phyloP scores from a whole-genome alignment of 2,113 vertebrate genomes.

The Hiodon tergisus region DNA sequence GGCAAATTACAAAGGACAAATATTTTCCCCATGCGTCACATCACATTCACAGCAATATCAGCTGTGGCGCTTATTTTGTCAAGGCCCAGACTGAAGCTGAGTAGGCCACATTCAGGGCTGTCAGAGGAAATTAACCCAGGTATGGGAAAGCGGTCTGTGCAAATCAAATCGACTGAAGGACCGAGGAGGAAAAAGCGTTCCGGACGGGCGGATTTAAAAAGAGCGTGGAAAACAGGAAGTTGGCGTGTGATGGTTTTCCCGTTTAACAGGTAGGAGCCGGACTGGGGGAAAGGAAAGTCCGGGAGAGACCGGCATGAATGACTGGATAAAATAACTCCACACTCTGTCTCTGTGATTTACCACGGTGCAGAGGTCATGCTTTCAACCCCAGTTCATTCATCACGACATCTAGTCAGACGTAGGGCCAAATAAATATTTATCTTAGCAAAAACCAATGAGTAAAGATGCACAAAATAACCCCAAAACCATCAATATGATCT shows the following conservation, averaged over 20 bases:
- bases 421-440: too few species aligned
- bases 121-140: constrained; percentile 22
- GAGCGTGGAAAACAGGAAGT: constrained; percentile 18
- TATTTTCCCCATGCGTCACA: constrained; percentile 35
- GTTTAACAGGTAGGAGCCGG: constrained; percentile 17
- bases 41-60: constrained; percentile 28
- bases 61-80: constrained; percentile 4
- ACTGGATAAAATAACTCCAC: background rate
- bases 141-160: background rate
- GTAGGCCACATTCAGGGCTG: constrained; percentile 2
- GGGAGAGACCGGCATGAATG: background rate
- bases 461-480: background rate
- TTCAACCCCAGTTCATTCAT: constrained; percentile 1
- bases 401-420: too few species aligned
- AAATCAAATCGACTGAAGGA: constrained; percentile 19
- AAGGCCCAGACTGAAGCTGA: background rate
- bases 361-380: constrained; percentile 10
- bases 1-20: constrained; percentile 36
- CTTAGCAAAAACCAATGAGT: background rate
- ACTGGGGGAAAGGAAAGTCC: constrained; percentile 6
- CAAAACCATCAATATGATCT: background rate
- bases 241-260: constrained; percentile 6
- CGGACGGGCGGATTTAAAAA: constrained; percentile 23
- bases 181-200: too few species aligned
- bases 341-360: background rate